Evolutionary conservation across 2,797 vertebrate genomes (phyloP).

Genomic region (Thripadectes ignobilis): DNA sequence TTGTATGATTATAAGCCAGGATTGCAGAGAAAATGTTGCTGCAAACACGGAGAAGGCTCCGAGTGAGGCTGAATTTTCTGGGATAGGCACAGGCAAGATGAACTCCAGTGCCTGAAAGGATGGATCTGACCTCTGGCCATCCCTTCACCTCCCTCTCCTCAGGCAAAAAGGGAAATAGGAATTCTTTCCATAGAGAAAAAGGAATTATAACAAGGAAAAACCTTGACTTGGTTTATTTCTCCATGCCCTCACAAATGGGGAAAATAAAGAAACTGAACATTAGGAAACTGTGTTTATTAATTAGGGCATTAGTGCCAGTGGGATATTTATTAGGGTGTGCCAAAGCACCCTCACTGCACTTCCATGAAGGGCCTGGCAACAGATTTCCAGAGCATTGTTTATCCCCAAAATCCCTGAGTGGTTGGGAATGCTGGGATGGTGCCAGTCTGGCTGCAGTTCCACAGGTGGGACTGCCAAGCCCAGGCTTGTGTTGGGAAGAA

Average conservation of each 20-base stretch:
- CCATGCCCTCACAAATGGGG: neutral
- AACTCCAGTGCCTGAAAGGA: neutral
- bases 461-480: neutral
- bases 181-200: neutral
- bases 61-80: neutral
- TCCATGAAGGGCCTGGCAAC: rapidly evolving
- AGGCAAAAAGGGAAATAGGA: neutral
- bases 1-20: rapidly evolving
- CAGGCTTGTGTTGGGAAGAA: neutral
- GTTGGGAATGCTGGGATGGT: rapidly evolving
- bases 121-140: neutral
- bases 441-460: neutral
- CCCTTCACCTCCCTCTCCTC: neutral
- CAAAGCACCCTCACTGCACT: neutral
- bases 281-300: neutral
- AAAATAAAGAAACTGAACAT: neutral
- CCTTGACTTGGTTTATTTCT: neutral
- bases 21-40: neutral
- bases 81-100: neutral
- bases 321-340: neutral
- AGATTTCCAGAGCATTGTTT: neutral
- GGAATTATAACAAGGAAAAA: neutral
- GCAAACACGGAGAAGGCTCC: neutral
- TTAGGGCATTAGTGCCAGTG: neutral
- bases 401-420: neutral